phyloP scores from a whole-genome alignment of 2,888 invertebrate genomes.

The Ophion ellenae region DNA sequence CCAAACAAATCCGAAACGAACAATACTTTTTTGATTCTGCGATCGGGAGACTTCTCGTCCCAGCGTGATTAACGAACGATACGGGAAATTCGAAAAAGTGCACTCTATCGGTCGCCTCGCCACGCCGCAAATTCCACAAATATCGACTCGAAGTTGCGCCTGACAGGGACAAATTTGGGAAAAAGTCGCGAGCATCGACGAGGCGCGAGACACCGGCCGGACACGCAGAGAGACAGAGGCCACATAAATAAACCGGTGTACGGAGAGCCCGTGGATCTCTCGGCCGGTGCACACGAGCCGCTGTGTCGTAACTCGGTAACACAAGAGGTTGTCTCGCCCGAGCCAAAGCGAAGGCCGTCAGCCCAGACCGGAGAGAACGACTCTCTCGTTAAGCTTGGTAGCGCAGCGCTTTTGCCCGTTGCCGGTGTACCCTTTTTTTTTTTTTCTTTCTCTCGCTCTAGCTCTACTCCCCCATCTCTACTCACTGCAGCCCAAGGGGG shows the following conservation, averaged over 20 bases:
- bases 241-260: constrained; percentile 32
- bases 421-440: constrained; percentile 48
- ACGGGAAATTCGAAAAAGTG: too few relatives aligned
- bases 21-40: too few relatives aligned
- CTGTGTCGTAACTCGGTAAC: constrained; percentile 67
- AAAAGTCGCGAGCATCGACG: neutral
- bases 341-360: constrained; percentile 59
- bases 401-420: constrained; percentile 40
- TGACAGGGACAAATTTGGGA: neutral
- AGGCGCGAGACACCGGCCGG: neutral
- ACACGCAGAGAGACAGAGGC: neutral
- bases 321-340: constrained; percentile 57
- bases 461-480: neutral
- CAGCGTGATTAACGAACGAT: too few relatives aligned
- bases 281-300: constrained; percentile 62
- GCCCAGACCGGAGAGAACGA: constrained; percentile 28
- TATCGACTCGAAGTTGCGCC: neutral
- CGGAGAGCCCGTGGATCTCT: constrained; percentile 33
- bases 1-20: too few relatives aligned
- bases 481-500: neutral
- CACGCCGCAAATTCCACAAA: neutral
- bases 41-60: too few relatives aligned
- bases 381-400: constrained; percentile 44
- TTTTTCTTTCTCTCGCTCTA: neutral
- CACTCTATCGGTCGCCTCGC: too few relatives aligned